These are phyloP conservation scores for Dasyornis broadbenti DNA, from an alignment of 2,113 vertebrate species.

Conservation along the genomic window DNA sequence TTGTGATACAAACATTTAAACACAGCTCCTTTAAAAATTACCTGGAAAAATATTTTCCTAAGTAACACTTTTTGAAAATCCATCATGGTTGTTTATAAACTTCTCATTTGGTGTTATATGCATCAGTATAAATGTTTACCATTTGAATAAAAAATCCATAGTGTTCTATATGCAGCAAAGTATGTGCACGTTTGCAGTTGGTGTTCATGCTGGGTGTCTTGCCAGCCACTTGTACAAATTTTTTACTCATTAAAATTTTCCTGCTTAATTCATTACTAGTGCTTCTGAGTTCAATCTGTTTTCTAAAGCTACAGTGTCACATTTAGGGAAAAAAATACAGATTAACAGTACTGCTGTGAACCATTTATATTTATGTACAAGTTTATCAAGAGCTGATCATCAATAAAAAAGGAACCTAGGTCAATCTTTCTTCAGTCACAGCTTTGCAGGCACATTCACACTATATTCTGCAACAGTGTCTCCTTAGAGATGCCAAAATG, in stretches of 20 bases:
- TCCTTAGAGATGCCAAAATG: neutral
- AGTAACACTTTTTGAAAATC: neutral
- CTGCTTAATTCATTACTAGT: neutral
- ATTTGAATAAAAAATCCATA: neutral
- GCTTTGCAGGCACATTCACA: neutral
- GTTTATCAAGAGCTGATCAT: neutral
- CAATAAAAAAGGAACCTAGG: neutral
- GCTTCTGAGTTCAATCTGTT: neutral
- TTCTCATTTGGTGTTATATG: neutral
- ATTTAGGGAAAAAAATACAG: neutral
- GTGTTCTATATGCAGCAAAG: neutral
- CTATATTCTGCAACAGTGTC: neutral
- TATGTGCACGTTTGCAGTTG: neutral
- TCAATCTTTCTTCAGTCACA: neutral
- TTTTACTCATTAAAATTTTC: neutral
- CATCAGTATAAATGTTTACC: neutral
- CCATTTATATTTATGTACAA: neutral
- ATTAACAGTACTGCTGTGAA: neutral
- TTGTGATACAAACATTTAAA: neutral
- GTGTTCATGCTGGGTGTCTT: neutral
- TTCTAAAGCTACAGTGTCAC: neutral
- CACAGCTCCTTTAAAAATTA: neutral
- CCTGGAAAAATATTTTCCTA: neutral
- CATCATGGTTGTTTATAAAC: neutral
- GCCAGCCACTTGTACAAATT: neutral